Percentiles rank a stretch among this genome's conserved stretches.
phyloP scores from a whole-genome alignment of 2,888 invertebrate genomes.

The Pollenia angustigena region DNA sequence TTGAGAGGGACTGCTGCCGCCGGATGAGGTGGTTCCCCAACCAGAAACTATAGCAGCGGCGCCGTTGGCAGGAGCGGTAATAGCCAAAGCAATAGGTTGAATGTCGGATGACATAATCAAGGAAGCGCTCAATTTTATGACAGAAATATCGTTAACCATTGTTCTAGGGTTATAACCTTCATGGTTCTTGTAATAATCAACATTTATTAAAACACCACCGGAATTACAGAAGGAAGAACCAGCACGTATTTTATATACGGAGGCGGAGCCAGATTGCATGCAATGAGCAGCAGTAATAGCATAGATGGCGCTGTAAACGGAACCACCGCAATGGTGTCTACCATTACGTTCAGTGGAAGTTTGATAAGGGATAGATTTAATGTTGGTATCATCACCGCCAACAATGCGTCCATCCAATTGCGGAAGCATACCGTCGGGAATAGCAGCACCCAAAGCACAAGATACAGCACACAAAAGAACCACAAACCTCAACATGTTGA shows the following conservation, averaged over 20 bases:
- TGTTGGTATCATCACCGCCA: conserved; percentile 74
- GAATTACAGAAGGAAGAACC: conserved; percentile 85
- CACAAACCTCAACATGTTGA: no score
- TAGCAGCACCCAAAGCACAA: not conserved
- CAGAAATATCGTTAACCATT: conserved; percentile 86
- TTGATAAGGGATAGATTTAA: no score
- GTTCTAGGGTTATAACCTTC: conserved; percentile 83
- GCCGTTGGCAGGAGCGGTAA: conserved; percentile 67
- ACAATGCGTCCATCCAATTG: conserved; percentile 76
- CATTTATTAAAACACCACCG: conserved; percentile 75
- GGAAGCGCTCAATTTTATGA: conserved; percentile 84
- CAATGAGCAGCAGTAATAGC: conserved; percentile 87
- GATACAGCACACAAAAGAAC: no score
- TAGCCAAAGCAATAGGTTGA: conserved; percentile 83
- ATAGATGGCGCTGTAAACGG: conserved; percentile 84
- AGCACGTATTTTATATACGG: conserved; percentile 84
- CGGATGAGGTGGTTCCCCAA: conserved; percentile 71
- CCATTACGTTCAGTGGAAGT: no score
- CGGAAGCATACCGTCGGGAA: conserved; percentile 61
- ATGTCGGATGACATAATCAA: conserved; percentile 83
- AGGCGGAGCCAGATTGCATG: conserved; percentile 77
- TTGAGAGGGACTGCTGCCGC: conserved; percentile 15
- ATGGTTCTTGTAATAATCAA: conserved; percentile 75
- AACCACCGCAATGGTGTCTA: conserved; percentile 87
- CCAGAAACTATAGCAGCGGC: conserved; percentile 71